These are phyloP conservation scores for Erebia palarica DNA, from an alignment of 2,888 invertebrate genomes.

Conservation along the genomic window DNA sequence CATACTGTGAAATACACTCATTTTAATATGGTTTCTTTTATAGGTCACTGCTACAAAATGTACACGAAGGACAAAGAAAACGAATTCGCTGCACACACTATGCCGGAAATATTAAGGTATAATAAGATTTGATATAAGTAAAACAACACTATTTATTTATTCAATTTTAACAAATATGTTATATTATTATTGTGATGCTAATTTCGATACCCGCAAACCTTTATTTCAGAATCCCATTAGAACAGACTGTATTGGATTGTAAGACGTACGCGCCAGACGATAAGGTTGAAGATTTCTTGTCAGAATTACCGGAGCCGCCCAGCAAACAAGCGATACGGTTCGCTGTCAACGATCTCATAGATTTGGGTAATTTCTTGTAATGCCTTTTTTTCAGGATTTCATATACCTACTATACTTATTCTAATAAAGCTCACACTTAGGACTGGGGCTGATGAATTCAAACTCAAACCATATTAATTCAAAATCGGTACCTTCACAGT, in stretches of 20 bases:
- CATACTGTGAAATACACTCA: not conserved
- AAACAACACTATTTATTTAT: not conserved
- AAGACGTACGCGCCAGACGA: slow-evolving; percentile 84
- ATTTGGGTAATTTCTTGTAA: slow-evolving; percentile 67
- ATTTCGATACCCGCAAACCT: not conserved
- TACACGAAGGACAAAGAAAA: slow-evolving; percentile 78
- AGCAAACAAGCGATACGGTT: slow-evolving; percentile 67
- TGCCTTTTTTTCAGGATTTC: no score
- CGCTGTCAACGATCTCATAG: slow-evolving; percentile 84
- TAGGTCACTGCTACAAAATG: slow-evolving; percentile 81
- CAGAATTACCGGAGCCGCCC: slow-evolving; percentile 85
- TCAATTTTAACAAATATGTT: not conserved
- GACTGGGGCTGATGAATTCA: no score
- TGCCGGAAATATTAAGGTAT: slow-evolving; percentile 85
- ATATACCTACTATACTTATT: no score
- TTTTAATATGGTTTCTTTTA: slow-evolving; percentile 40
- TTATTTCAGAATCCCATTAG: slow-evolving; percentile 74
- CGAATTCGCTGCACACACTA: slow-evolving; percentile 75
- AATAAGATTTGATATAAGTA: no score
- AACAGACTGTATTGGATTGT: slow-evolving; percentile 82
- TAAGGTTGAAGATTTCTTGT: slow-evolving; percentile 82
- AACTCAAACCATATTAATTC: no score
- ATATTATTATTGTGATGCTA: no score
- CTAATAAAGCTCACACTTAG: no score
- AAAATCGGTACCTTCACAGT: no score